Base-by-base conservation (phyloP, 2,113 vertebrate species). In the Gymnogyps californianus region DNA sequence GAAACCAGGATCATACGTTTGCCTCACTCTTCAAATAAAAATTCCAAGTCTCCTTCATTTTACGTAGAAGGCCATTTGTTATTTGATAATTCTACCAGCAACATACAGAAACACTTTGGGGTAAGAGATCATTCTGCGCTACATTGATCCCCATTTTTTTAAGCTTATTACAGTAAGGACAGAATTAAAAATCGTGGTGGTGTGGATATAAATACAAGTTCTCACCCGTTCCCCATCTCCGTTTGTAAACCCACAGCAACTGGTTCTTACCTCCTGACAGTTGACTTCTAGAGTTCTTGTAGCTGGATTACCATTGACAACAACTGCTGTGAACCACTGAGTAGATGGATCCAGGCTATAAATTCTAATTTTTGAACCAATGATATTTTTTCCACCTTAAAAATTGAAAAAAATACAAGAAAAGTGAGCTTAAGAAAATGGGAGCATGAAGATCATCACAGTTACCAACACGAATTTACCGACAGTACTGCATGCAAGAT, bases 311-410 rank as follows among this genome's bases (percentile, higher is more conserved):
- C 98, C 97, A 93, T 98, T 98, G 64, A 98, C 96, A 92, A 98
- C 96, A 29, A 98, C 98, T 82, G 98, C 98, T 83, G 97, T 97
- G 95, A 98, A 98, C 98, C 98, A 98, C 93, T 98, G 98, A 66
- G 97, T 98, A 24, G 98, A 98, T 51, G 98, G 98, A 82, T 98
- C 98, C 97, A 98, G 96, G 89, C 98, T 98, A 75, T 98, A 98
- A 91, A 98, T 98, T 93, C 97, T 98, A 25, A 98, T 98, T 97
- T 98, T 98, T 28, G 98, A 98, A 70, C 98, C 98, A 97, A 98
- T 96, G 2, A 98, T 97, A 88, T 98, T 98, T 95, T 98, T 98
- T 49, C 98, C 98, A 95, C 98, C 98, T 98, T 90, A 31, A 93
- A 94, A 88, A 91, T 13, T 6, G 4, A 11, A 62, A 77, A 16